These are phyloP conservation scores for Oophaga pumilio DNA, from an alignment of 2,113 vertebrate species.

Conservation along the genomic window DNA sequence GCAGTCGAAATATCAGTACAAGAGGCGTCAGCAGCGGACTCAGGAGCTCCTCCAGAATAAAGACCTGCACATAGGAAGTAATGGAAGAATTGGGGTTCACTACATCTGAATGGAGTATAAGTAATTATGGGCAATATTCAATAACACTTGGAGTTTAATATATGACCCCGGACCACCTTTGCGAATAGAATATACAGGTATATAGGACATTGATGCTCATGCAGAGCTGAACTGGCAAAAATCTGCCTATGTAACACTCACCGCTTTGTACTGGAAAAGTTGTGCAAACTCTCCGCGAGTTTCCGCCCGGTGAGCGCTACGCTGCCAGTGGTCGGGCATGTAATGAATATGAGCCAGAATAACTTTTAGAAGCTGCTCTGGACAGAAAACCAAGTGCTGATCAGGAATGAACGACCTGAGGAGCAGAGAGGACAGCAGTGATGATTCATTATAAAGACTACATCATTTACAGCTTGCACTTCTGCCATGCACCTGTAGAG, in stretches of 20 bases:
- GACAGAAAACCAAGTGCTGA: conserved; percentile 96
- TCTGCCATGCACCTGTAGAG: neutral
- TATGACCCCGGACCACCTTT: neutral
- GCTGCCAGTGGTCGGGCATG: conserved; percentile 99
- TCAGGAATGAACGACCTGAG: conserved; percentile 95
- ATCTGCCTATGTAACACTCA: conserved; percentile 70
- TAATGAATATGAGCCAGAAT: conserved; percentile 98
- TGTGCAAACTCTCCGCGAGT: conserved; percentile 96
- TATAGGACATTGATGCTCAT: neutral
- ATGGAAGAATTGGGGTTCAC: neutral
- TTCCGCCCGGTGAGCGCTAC: conserved; percentile 93
- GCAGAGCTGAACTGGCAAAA: neutral
- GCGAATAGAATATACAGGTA: no score
- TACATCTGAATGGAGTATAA: neutral
- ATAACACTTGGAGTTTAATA: neutral
- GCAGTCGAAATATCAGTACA: conserved; percentile 92
- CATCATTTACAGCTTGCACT: neutral
- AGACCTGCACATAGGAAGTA: conserved; percentile 75
- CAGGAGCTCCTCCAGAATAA: conserved; percentile 93
- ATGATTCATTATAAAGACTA: neutral
- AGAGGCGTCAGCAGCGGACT: conserved; percentile 96
- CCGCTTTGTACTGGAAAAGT: conserved; percentile 99
- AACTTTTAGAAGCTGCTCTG: conserved; percentile 94
- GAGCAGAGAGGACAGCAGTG: neutral
- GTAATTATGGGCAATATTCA: neutral